Evolutionary conservation across 2,888 invertebrate species (phyloP), one percentile per base, ranked within the genome.

Genomic region (Lissonota sp.): DNA sequence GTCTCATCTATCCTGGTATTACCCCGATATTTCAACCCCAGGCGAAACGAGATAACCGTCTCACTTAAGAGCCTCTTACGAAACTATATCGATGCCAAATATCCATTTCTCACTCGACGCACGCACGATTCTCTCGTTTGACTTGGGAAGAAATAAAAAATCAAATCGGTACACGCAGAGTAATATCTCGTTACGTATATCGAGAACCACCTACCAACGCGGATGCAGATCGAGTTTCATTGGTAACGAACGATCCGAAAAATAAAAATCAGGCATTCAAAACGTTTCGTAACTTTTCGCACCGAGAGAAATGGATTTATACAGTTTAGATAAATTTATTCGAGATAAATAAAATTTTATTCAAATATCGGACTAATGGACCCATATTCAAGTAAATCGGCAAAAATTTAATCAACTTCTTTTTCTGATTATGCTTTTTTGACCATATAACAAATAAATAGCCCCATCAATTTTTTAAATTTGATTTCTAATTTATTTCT

Each of bases 141-240:
- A 37, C 16, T 12, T 26, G 37, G 10, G 10, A 7, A 10, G 16
- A 60, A 39, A 53, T n/a, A 60, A 40, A 40, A 64, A 64, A 55
- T 57, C 4, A 39, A 49, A 49, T 40, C 46, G 16, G 57, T 26
- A 14, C 16, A 57, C 64, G 51, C 12, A 69, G 16, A 64, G 55
- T 2, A 40, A 37, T 77, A 73, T 80, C 67, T 58, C 62, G 71
- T 82, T 82, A 75, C 78, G 66, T 57, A 67, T 58, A 44, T 39
- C 64, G n/a, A 46, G 44, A 63, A 53, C 62, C 40, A 53, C 64
- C 60, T 70, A 66, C 55, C 6, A 7, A 53, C 60, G 53, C 53
- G 70, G 55, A 71, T 78, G 66, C 74, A 75, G 78, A 78, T 82
- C 74, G 74, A 63, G 74, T 82, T 78, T 62, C 67, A 62, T 10